Percentiles rank a stretch among this genome's conserved stretches.
These are phyloP conservation scores for Pseudorasbora parva DNA, from an alignment of 2,113 vertebrate genomes.

Conservation along the genomic window DNA sequence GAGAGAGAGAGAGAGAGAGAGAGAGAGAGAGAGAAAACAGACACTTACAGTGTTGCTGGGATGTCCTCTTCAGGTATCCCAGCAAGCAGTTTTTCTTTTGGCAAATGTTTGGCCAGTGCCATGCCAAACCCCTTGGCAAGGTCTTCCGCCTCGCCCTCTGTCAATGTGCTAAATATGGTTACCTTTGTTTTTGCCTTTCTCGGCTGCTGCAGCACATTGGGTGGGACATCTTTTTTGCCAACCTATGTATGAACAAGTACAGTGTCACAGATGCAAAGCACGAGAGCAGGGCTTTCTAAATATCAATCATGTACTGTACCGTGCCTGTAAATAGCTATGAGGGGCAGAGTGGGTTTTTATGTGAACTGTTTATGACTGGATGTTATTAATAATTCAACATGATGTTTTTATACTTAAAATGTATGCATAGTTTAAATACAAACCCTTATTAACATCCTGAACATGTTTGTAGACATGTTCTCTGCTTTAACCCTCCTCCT, in stretches of 20 bases:
- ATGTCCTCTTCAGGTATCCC: slow-evolving; percentile 13
- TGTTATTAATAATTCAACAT: too few species aligned
- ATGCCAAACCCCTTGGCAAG: slow-evolving; percentile 6
- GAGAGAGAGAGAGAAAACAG: background rate
- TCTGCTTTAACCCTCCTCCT: slow-evolving; percentile 22
- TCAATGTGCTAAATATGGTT: slow-evolving; percentile 33
- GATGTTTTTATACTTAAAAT: background rate
- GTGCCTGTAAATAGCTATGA: background rate
- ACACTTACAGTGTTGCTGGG: slow-evolving; percentile 1
- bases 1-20: too few species aligned
- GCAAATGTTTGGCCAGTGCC: background rate
- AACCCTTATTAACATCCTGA: slow-evolving; percentile 9
- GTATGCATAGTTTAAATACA: background rate
- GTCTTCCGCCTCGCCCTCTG: slow-evolving; percentile 28
- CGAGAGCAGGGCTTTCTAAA: background rate
- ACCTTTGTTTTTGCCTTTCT: slow-evolving; percentile 34
- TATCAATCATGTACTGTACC: background rate
- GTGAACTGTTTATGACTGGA: too few species aligned
- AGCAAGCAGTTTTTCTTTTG: background rate
- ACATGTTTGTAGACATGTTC: slow-evolving; percentile 19
- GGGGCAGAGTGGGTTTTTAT: background rate
- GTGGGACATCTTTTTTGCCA: background rate
- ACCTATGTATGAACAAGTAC: background rate
- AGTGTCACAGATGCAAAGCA: background rate
- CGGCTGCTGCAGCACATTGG: slow-evolving; percentile 12